These are phyloP conservation scores for Cichladusa arquata DNA, from an alignment of 2,113 vertebrate genomes.

Conservation along the genomic window DNA sequence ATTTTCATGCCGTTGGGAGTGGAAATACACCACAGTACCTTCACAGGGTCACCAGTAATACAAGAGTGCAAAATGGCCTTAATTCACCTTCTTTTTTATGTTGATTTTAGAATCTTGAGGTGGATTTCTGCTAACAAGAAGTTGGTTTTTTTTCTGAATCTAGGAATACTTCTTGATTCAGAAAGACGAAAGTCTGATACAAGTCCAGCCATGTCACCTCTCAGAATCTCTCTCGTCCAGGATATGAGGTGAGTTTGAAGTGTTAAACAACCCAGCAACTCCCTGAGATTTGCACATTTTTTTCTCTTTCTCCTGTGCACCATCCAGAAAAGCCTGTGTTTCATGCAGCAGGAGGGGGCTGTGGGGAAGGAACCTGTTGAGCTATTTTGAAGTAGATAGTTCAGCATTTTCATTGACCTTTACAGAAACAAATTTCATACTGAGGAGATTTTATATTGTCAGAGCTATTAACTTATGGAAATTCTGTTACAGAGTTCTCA, in stretches of 20 bases:
- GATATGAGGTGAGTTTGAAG: conserved; percentile 90
- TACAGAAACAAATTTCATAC: neutral
- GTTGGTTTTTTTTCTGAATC: neutral
- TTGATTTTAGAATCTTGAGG: neutral
- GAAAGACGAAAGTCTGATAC: conserved; percentile 95
- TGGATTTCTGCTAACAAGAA: neutral
- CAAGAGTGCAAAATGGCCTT: neutral
- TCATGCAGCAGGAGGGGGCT: neutral
- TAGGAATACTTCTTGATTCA: conserved; percentile 91
- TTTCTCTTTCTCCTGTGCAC: neutral
- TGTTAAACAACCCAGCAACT: neutral
- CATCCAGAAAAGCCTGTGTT: neutral
- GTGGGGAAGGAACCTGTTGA: neutral
- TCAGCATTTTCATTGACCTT: neutral
- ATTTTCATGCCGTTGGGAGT: neutral
- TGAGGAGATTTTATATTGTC: neutral
- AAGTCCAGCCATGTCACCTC: conserved; percentile 85
- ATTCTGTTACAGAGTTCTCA: neutral
- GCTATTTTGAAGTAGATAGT: neutral
- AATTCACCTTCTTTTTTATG: neutral
- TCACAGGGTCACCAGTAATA: neutral
- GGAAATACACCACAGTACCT: neutral
- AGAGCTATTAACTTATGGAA: neutral
- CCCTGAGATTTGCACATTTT: neutral
- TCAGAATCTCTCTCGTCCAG: conserved; percentile 91